Conservation (phyloP, 2,113 vertebrate genomes). For the Gallinago undulata region DNA sequence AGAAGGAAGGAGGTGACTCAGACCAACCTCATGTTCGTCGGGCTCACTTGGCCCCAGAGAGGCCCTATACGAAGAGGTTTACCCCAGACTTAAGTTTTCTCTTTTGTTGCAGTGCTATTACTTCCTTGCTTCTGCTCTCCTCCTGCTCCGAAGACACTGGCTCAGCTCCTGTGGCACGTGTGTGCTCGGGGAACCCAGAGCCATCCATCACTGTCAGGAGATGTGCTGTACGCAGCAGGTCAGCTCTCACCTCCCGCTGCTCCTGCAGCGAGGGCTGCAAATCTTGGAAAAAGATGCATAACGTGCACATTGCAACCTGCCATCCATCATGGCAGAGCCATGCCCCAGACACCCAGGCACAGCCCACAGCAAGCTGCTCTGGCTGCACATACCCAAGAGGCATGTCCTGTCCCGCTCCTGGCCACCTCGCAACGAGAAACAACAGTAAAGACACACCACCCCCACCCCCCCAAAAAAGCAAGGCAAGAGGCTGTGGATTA, state of each 20-base stretch:
- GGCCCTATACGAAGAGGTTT: not conserved
- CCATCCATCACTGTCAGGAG: conserved; percentile 73
- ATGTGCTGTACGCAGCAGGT: conserved; percentile 65
- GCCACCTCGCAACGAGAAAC: not conserved
- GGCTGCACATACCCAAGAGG: not conserved
- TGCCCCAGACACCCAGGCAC: not conserved
- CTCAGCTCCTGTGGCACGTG: conserved; percentile 37
- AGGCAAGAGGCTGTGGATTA: not conserved
- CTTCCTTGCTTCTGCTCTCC: not conserved
- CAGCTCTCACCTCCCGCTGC: conserved; percentile 61
- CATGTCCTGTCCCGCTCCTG: rapidly evolving
- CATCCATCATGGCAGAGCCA: conserved; percentile 67
- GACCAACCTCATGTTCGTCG: not conserved
- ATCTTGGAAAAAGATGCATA: conserved; percentile 71
- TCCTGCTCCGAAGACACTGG: conserved; percentile 11
- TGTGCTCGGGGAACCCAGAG: not conserved
- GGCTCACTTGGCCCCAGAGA: not conserved
- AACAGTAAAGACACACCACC: not conserved
- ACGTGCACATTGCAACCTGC: conserved; percentile 64
- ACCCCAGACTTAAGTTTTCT: not conserved
- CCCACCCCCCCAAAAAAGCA: not conserved
- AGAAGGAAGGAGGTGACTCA: not conserved
- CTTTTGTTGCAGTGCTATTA: not conserved
- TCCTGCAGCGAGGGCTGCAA: conserved; percentile 61
- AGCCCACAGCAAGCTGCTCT: not conserved